Evolutionary conservation across 1,140 invertebrate genomes (phyloP), one percentile per base, ranked within the genome.

Genomic region (Lepidostoma basale): DNA sequence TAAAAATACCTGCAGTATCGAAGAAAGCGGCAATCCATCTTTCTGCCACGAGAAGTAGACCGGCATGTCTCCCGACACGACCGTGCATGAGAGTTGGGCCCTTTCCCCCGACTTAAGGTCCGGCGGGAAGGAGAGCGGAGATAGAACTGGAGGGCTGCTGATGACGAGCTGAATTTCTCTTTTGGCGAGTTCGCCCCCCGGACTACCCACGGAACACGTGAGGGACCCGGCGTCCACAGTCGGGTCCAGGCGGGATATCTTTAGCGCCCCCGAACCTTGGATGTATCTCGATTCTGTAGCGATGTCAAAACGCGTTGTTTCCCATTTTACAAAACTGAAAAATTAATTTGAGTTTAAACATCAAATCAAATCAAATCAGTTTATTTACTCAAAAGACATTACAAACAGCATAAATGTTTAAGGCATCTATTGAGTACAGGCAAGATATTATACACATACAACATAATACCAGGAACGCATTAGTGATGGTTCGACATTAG

Each of bases 31-130:
- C 30, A 84, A 77, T 0, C 87, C 88, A 76, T 94, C 90, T 75
- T 94, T 94, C 6, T 89, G 84, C 93, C 93, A 95, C 0, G 86
- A 85, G 74, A 95, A 91, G 73, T 88, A 87, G 16, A 95, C 89
- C 0, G 93, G 93, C 74, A 92, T 87, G 80, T 95, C 93, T 1
- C 93, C 93, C 42, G 91, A 92, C 33, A 89, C 92, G 9, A 95
- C 90, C 20, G 88, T 91, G 78, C 93, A 96, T 0, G 92, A 90
- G 4, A 94, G 84, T 72, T 92, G 91, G 1, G 92, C 88, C 44
- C 92, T 81, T 75, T 92, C 91, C 0, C 92, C 92, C 77, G 93
- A 88, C 75, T 90, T 87, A 18, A 92, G 77, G 68, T 88, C 88
- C 3, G 86, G 81, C 1, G 90, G 90, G 73, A 94, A 92, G 73